Percentiles rank a stretch among this genome's conserved stretches.
Evolutionary conservation across 2,888 invertebrate genomes (phyloP).

Genomic region (Drosophila affinis): DNA sequence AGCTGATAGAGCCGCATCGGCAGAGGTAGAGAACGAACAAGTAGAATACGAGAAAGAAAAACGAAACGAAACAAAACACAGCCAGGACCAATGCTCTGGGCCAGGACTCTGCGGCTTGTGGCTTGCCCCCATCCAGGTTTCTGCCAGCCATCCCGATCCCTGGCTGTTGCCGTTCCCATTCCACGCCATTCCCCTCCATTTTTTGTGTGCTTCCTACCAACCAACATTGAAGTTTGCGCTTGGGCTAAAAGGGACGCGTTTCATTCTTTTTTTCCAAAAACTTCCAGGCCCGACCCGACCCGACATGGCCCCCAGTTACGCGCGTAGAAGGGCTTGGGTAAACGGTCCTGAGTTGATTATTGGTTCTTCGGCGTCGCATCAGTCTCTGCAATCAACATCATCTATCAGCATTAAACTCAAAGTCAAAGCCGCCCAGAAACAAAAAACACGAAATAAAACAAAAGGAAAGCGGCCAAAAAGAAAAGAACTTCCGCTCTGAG

Average conservation of each 20-base stretch:
- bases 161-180: constrained; percentile 37
- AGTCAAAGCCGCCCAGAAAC: constrained; percentile 25
- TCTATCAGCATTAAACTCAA: constrained; percentile 60
- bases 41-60: constrained; percentile 21
- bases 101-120: constrained; percentile 67
- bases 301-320: constrained; percentile 58
- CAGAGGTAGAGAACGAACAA: constrained; percentile 23
- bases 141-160: not conserved
- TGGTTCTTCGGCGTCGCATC: constrained; percentile 72
- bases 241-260: constrained; percentile 61
- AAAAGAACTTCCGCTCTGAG: constrained; percentile 48
- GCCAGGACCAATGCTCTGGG: constrained; percentile 43
- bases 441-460: constrained; percentile 40
- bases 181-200: constrained; percentile 1
- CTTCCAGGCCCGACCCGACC: constrained; percentile 51
- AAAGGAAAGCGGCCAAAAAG: constrained; percentile 46
- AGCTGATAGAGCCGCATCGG: constrained; percentile 16
- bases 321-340: constrained; percentile 64
- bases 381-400: constrained; percentile 75
- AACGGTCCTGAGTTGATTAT: constrained; percentile 71
- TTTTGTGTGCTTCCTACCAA: constrained; percentile 32
- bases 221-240: constrained; percentile 48
- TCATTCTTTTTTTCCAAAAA: constrained; percentile 45
- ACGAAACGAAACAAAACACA: constrained; percentile 50
- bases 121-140: constrained; percentile 12